A percentile compares a stretch with the other conserved stretches of the same genome.
These are phyloP conservation scores for Anableps anableps DNA, from an alignment of 2,797 vertebrate genomes.

Conservation along the genomic window DNA sequence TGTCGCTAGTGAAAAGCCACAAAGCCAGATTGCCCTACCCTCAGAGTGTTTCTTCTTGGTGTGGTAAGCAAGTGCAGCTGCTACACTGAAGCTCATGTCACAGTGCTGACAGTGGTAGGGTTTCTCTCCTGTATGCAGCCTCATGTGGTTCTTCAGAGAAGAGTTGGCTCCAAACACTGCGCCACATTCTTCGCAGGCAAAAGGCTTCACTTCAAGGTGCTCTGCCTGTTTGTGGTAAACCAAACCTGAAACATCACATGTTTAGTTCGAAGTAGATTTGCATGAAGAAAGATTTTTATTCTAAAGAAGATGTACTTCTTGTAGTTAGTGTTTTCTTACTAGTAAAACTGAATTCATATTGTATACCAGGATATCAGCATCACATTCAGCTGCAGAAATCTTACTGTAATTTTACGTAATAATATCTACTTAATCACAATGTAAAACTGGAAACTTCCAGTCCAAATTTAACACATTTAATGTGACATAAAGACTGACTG, in stretches of 20 bases:
- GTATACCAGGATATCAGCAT: neutral
- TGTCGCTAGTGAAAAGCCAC: neutral
- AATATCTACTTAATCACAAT: too few species aligned
- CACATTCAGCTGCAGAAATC: neutral
- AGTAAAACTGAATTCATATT: neutral
- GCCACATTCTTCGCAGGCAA: slow-evolving; percentile 86
- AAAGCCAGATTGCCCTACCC: slow-evolving; percentile 72
- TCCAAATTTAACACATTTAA: too few species aligned
- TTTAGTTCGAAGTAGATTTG: neutral
- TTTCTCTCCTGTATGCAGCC: slow-evolving; percentile 89
- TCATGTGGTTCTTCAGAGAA: slow-evolving; percentile 90
- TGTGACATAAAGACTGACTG: neutral
- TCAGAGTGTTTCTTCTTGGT: slow-evolving; percentile 92
- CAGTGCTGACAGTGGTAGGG: slow-evolving; percentile 91
- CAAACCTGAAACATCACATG: slow-evolving; percentile 78
- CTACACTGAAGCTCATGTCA: slow-evolving; percentile 89
- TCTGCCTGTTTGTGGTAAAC: slow-evolving; percentile 91
- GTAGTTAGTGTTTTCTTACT: neutral
- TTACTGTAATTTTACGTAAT: too few species aligned
- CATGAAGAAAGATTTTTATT: neutral
- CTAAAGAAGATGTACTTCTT: neutral
- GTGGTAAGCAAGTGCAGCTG: slow-evolving; percentile 91
- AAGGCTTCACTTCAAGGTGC: slow-evolving; percentile 90
- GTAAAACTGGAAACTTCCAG: too few species aligned
- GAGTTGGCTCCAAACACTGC: slow-evolving; percentile 90